A percentile compares a stretch with the other conserved stretches of the same genome.
These are phyloP conservation scores for Lordiphosa mommai DNA, from an alignment of 1,140 invertebrate genomes.

Conservation along the genomic window DNA sequence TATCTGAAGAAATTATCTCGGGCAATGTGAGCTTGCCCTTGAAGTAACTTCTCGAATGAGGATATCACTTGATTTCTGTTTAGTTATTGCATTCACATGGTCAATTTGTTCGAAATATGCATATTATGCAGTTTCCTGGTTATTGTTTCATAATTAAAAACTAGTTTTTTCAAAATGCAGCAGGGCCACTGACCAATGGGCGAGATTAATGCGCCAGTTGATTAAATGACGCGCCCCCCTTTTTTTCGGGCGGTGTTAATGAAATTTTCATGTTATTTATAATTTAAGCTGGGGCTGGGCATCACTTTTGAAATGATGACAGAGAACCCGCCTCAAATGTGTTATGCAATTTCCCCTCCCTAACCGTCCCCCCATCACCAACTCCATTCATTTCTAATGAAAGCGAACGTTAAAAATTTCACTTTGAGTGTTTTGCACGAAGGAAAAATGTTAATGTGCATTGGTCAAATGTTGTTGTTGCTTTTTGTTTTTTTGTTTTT, in stretches of 20 bases:
- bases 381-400: conserved; percentile 65
- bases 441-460: conserved; percentile 60
- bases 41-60: too few relatives aligned
- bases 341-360: conserved; percentile 37
- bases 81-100: too few relatives aligned
- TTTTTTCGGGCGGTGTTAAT: conserved; percentile 41
- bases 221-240: conserved; percentile 17
- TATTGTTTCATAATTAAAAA: conserved; percentile 71
- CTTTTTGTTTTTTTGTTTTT: conserved; percentile 7
- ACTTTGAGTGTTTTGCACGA: conserved; percentile 39
- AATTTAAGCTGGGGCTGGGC: conserved; percentile 36
- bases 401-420: conserved; percentile 68
- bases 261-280: conserved; percentile 57
- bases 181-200: neutral
- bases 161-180: conserved; percentile 56
- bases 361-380: neutral
- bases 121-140: conserved; percentile 48
- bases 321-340: conserved; percentile 47
- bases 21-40: too few relatives aligned
- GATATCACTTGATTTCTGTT: too few relatives aligned
- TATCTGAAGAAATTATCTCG: too few relatives aligned
- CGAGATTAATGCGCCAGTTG: conserved; percentile 37
- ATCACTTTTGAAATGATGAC: conserved; percentile 33
- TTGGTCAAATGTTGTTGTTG: conserved; percentile 66
- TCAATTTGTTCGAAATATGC: conserved; percentile 8